These are phyloP conservation scores for Phaenicophaeus curvirostris DNA, from an alignment of 2,797 vertebrate genomes.

Conservation along the genomic window DNA sequence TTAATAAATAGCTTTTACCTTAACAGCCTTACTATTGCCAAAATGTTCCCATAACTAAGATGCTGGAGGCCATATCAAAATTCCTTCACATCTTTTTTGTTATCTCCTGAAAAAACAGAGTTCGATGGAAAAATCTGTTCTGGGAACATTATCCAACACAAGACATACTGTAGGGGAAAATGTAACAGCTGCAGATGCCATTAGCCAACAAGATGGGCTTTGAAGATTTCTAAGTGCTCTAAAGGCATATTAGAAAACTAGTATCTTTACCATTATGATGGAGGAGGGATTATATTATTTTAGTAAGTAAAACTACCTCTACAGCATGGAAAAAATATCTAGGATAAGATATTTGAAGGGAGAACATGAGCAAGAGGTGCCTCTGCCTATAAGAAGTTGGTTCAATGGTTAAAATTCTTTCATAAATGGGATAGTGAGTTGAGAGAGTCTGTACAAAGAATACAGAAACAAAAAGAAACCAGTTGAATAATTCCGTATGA, in stretches of 20 bases:
- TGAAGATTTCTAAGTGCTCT: conserved; percentile 5
- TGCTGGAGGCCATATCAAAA: conserved; percentile 16
- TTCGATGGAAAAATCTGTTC: conserved; percentile 38
- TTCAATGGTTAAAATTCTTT: neutral
- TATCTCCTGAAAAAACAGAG: neutral
- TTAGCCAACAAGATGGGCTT: neutral
- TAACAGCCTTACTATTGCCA: neutral
- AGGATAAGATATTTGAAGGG: neutral
- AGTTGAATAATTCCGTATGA: neutral
- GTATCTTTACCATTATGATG: neutral
- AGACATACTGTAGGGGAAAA: neutral
- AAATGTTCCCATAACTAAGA: conserved; percentile 10
- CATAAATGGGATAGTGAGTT: neutral
- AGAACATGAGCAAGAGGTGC: neutral
- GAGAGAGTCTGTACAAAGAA: neutral
- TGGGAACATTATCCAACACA: neutral
- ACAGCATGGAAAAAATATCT: neutral
- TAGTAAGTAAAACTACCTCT: neutral
- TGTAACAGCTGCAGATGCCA: neutral
- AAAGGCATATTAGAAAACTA: conserved; percentile 18
- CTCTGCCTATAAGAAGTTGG: neutral
- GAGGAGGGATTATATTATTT: neutral
- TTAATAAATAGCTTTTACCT: neutral
- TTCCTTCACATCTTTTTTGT: neutral
- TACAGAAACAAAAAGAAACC: neutral